These are phyloP conservation scores for Megastigmus dorsalis DNA, from an alignment of 2,888 invertebrate genomes.

Conservation along the genomic window DNA sequence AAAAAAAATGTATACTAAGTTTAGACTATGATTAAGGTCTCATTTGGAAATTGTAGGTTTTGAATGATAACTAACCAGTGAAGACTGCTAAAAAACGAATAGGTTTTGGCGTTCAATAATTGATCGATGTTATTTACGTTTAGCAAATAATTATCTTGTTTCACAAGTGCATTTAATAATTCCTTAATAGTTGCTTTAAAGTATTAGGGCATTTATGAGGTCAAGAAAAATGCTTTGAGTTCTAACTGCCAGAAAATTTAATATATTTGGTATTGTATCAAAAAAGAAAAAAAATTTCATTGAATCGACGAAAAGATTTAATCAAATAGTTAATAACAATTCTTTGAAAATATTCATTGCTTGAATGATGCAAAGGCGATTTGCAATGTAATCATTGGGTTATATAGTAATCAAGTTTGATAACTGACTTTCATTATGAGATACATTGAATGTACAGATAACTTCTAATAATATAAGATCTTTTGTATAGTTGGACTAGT, in stretches of 20 bases:
- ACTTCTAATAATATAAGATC: conserved; percentile 51
- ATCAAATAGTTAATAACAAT: too few relatives aligned
- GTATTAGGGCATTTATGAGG: conserved; percentile 13
- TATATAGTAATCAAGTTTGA: conserved; percentile 30
- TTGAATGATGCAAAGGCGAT: conserved; percentile 4
- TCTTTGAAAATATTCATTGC: conserved; percentile 40
- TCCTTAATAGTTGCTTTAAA: conserved; percentile 27
- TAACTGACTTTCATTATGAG: conserved; percentile 28
- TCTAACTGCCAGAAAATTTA: conserved; percentile 42
- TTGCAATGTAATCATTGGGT: conserved; percentile 31
- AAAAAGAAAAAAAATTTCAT: conserved; percentile 9
- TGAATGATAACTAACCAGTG: conserved; percentile 21
- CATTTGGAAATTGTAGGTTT: conserved; percentile 26
- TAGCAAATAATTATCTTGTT: conserved; percentile 38
- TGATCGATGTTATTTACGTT: conserved; percentile 29
- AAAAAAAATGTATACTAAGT: conserved; percentile 4
- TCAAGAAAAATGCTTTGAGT: conserved; percentile 15
- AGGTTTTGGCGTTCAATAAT: conserved; percentile 29
- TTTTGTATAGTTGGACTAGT: conserved; percentile 57
- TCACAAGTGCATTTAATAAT: conserved; percentile 45
- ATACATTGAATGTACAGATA: conserved; percentile 54
- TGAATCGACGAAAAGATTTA: neutral
- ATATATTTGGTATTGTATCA: conserved; percentile 25
- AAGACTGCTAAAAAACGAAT: conserved; percentile 29
- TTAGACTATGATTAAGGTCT: neutral